These are phyloP conservation scores for Xiphydria camelus DNA, from an alignment of 2,888 invertebrate species.

Conservation along the genomic window DNA sequence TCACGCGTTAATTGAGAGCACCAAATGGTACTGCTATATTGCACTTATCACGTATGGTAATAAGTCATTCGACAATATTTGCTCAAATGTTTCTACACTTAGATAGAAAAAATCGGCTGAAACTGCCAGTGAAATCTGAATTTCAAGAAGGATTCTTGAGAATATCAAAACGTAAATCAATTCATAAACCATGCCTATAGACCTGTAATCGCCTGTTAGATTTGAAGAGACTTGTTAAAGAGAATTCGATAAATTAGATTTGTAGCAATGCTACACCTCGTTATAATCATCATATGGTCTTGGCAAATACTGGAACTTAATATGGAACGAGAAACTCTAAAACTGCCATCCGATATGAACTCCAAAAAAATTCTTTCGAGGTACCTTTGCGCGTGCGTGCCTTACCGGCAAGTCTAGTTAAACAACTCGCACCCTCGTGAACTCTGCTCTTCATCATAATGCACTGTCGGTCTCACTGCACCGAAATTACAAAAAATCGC, in stretches of 20 bases:
- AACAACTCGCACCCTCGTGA: constrained; percentile 22
- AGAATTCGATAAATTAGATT: too few species aligned
- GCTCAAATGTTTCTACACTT: constrained; percentile 34
- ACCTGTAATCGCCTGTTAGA: too few species aligned
- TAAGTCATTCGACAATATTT: constrained; percentile 43
- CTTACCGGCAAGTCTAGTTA: constrained; percentile 22
- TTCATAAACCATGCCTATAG: too few species aligned
- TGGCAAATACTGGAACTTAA: too few species aligned
- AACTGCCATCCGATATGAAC: background rate
- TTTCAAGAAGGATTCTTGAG: background rate
- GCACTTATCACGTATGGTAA: constrained; percentile 34
- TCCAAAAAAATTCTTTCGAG: background rate
- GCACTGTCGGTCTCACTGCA: background rate
- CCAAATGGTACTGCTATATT: too few species aligned
- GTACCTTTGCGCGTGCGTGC: constrained; percentile 4
- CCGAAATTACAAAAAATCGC: background rate
- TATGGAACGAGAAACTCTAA: too few species aligned
- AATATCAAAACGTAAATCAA: too few species aligned
- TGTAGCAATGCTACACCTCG: too few species aligned
- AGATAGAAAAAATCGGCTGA: background rate
- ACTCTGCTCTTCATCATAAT: constrained; percentile 25
- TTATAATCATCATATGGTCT: too few species aligned
- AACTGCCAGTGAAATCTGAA: background rate
- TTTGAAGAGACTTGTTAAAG: too few species aligned
- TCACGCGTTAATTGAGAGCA: too few species aligned